phyloP scores from a whole-genome alignment of 1,140 invertebrate genomes.

The Eriosoma lanigerum region DNA sequence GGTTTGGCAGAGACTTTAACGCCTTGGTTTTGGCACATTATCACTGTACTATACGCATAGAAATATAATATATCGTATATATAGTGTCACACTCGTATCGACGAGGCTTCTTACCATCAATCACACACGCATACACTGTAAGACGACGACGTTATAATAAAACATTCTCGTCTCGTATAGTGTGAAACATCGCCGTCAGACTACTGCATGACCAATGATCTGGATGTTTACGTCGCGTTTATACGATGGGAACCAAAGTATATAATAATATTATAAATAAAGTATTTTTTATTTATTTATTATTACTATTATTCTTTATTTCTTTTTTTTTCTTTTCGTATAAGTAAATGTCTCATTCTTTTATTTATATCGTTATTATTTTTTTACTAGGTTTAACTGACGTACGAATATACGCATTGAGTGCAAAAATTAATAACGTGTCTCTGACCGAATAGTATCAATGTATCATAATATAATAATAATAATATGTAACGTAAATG shows the following conservation, averaged over 20 bases:
- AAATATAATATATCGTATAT: no score
- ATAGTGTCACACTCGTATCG: not conserved
- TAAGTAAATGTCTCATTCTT: slow-evolving; percentile 4
- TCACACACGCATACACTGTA: slow-evolving; percentile 1
- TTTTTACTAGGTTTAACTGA: not conserved
- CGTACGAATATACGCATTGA: no score
- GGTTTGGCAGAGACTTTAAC: slow-evolving; percentile 50
- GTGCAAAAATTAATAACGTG: slow-evolving; percentile 18
- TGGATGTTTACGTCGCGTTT: not conserved
- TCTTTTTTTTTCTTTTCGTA: not conserved
- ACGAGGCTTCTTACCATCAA: slow-evolving; percentile 41
- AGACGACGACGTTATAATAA: not conserved
- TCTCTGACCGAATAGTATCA: not conserved
- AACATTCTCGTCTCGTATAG: slow-evolving; percentile 48
- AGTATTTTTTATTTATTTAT: slow-evolving; percentile 4
- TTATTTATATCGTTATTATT: slow-evolving; percentile 1
- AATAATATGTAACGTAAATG: not conserved
- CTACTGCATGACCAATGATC: slow-evolving; percentile 22
- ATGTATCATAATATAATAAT: no score
- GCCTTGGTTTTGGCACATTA: slow-evolving; percentile 39
- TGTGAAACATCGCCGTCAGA: slow-evolving; percentile 15
- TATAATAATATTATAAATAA: not conserved
- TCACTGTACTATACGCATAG: not conserved
- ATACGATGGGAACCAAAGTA: slow-evolving; percentile 30
- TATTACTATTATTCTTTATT: slow-evolving; percentile 8